phyloP scores from a whole-genome alignment of 2,888 invertebrate species.

The Myopa tessellatipennis region DNA sequence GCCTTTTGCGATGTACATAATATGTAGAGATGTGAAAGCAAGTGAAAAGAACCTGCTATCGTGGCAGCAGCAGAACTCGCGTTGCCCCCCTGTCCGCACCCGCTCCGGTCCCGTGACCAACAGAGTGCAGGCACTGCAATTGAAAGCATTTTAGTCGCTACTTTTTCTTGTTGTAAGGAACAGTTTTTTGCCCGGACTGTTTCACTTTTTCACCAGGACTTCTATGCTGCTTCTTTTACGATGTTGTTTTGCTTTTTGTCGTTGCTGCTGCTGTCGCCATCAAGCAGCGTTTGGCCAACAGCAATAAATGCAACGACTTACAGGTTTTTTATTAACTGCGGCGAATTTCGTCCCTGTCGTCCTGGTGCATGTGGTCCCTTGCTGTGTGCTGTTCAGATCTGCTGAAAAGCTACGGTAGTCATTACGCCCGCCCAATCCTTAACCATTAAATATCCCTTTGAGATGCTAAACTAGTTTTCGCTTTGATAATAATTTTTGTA shows the following conservation, averaged over 20 bases:
- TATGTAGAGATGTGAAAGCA: not conserved
- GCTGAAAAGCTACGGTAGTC: no score
- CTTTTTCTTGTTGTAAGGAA: slow-evolving; percentile 1
- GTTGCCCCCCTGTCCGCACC: not conserved
- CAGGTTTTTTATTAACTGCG: slow-evolving; percentile 49
- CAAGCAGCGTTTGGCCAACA: slow-evolving; percentile 32
- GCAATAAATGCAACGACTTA: slow-evolving; percentile 48
- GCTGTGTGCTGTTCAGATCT: no score
- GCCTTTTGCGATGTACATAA: not conserved
- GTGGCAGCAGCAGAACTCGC: not conserved
- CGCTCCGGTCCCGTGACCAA: not conserved
- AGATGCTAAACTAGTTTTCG: no score
- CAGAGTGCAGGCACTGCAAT: not conserved
- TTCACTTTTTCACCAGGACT: no score
- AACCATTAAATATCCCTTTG: no score
- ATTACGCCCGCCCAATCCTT: no score
- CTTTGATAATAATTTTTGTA: no score
- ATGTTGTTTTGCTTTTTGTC: not conserved
- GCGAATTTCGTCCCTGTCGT: slow-evolving; percentile 8
- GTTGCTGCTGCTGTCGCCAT: not conserved
- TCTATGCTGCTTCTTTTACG: not conserved
- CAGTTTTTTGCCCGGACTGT: slow-evolving; percentile 5
- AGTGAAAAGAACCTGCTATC: slow-evolving; percentile 23
- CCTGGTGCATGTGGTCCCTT: not conserved
- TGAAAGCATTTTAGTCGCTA: slow-evolving; percentile 21